These are phyloP conservation scores for Anthrax anthrax DNA, from an alignment of 2,888 invertebrate species.

Conservation along the genomic window DNA sequence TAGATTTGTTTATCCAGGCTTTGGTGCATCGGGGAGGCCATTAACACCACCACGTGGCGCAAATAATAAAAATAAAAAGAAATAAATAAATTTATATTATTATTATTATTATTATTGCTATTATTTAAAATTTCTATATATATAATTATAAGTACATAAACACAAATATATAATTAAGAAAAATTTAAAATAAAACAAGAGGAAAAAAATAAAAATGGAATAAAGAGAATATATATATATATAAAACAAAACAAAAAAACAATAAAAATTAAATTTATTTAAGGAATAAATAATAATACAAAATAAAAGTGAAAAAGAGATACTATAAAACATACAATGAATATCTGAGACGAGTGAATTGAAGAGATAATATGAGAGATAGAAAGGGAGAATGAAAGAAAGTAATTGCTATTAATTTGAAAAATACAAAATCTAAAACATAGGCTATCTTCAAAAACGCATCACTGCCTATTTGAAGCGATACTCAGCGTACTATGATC, in stretches of 20 bases:
- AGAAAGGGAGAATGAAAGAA: neutral
- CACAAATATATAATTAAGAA: too few species aligned
- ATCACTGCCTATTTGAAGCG: too few species aligned
- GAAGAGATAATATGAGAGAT: too few species aligned
- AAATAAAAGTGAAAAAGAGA: neutral
- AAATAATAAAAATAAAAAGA: constrained; percentile 87
- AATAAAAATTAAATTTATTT: constrained; percentile 3
- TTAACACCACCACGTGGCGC: constrained; percentile 94
- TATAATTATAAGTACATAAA: constrained; percentile 6
- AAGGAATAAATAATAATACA: constrained; percentile 2
- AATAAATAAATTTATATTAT: constrained; percentile 43
- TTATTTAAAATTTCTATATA: constrained; percentile 10
- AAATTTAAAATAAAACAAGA: neutral
- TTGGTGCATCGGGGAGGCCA: constrained; percentile 87
- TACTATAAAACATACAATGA: constrained; percentile 1
- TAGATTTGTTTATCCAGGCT: constrained; percentile 85
- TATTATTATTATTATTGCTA: constrained; percentile 20
- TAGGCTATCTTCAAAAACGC: too few species aligned
- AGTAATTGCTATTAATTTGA: too few species aligned
- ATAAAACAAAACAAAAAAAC: constrained; percentile 4
- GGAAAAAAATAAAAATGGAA: constrained; percentile 5
- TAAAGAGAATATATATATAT: constrained; percentile 5
- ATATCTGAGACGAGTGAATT: neutral
- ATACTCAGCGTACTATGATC: too few species aligned
- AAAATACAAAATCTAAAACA: too few species aligned